Evolutionary conservation across 1,140 invertebrate species (phyloP), one percentile per base, ranked within the genome.

Genomic region (Cherax quadricarinatus): DNA sequence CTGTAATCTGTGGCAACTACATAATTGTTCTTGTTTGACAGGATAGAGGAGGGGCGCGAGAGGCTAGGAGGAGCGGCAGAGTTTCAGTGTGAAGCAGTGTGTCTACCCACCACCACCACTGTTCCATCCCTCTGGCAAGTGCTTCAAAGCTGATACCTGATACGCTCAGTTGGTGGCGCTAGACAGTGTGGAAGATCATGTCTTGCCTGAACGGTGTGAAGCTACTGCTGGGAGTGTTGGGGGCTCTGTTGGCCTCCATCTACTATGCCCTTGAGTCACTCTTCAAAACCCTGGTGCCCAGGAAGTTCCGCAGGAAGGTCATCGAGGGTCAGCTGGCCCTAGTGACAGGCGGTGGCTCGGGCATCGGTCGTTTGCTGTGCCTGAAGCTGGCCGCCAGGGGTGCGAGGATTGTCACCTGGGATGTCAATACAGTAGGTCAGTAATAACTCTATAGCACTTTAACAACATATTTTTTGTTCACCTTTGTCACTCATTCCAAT

Each of bases 341-440:
- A 14, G 96, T 99, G 1, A 99, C 98, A 0, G 98, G 98, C n/a
- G 98, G 97, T 48, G 98, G 97, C 62, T 98, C 97, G 80, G 98
- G 98, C 21, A 97, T 99, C 51, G 99, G 99, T 30, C 96, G 97
- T 88, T 96, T 98, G 83, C 95, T 99, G 89, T 97, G 98, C 0
- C 95, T 97, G 0, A 96, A 97, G 94, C 96, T 99, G 93, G 98
- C 97, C 9, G 96, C 97, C 93, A 95, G 97, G 18, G 97, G 98
- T 88, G 97, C 97, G 78, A 97, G 96, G 88, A 96, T 99, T 21
- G 97, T 99, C 16, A 96, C 98, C 62, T 99, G 98, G 98, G 98
- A 99, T 95, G 96, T 99, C 80, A 98, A 98, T 95, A 96, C 97
- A 95, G 96, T 96, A 95, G 97, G 97, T 97, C 87, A 88, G 89